Base-by-base conservation (phyloP, 2,888 invertebrate genomes). In the Rotaria magnacalcarata region DNA sequence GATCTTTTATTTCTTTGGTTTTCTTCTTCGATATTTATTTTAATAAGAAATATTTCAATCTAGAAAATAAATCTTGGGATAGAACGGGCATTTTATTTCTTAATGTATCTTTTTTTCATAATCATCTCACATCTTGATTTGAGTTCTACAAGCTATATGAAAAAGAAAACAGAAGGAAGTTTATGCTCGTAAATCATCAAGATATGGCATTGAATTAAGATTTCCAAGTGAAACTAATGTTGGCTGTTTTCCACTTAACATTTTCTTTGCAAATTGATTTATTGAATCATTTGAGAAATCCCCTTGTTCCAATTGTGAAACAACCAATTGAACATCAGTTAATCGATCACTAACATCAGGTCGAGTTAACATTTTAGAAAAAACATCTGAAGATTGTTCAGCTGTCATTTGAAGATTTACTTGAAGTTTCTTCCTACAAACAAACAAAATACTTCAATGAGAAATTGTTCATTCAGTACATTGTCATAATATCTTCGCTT, bases 41-140 rank as follows among this genome's bases (percentile, higher is more conserved):
- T 67, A 67, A 67, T 67, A 67, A 67, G 67, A 67, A 67, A 67
- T 67, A 67, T 67, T 67, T 67, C 67, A 16, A 67, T 67, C 67
- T 67, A 67, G 67, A 67, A 34, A 67, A 67, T 67, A 67, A 67
- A 67, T 16, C 67, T 67, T 67, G 67, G 67, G 67, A 67, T 67
- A 67, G 67, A 34, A 67, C 67, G 67, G 67, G 67, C 67, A 34
- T 67, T 67, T 67, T 67, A 67, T 67, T 67, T 67, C 34, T 5
- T 14, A 67, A 67, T 14, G 14, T 67, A 8, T 14, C 16, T 14
- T 52, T 52, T 52, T 3, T 52, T 52, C 1, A 16, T 5, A 52
- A 67, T 67, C 67, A 27, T 67, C 67, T 67, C 67, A 67, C 34
- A 67, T 67, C 67, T 27, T n/a, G 34, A 67, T 67, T 27, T 67